Conservation (phyloP, 2,888 invertebrate genomes). For the Meloe dianella region DNA sequence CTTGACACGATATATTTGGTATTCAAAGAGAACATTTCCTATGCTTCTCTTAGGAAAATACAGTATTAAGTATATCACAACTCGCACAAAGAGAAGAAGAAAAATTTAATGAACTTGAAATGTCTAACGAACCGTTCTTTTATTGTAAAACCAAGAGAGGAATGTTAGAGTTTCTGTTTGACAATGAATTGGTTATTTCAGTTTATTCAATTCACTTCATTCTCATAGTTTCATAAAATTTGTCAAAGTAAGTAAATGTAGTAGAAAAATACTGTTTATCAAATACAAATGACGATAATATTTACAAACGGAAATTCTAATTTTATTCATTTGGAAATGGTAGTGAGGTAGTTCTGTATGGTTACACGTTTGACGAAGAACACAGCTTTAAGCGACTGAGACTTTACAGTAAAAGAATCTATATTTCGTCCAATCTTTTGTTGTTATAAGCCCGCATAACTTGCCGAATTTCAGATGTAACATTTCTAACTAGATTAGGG, state of each 20-base stretch:
- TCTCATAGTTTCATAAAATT: neutral
- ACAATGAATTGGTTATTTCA: neutral
- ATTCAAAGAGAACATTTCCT: neutral
- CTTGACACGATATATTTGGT: neutral
- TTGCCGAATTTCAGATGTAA: no score
- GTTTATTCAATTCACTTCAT: neutral
- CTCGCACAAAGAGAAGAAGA: neutral
- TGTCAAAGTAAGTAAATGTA: neutral
- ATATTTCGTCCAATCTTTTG: no score
- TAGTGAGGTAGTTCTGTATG: no score
- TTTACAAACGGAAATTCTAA: no score
- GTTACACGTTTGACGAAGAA: no score
- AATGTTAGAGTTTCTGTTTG: neutral
- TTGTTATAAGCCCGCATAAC: no score
- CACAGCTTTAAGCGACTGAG: no score
- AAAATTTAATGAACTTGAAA: neutral
- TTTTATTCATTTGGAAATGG: no score
- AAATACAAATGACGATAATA: neutral
- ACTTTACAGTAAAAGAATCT: no score
- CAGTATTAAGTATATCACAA: neutral
- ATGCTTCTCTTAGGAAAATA: neutral
- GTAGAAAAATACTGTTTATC: neutral
- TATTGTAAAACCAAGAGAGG: neutral
- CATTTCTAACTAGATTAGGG: no score
- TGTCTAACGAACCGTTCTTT: neutral